These are phyloP conservation scores for Canis aureus DNA, from an alignment of 2,113 vertebrate genomes.

Conservation along the genomic window DNA sequence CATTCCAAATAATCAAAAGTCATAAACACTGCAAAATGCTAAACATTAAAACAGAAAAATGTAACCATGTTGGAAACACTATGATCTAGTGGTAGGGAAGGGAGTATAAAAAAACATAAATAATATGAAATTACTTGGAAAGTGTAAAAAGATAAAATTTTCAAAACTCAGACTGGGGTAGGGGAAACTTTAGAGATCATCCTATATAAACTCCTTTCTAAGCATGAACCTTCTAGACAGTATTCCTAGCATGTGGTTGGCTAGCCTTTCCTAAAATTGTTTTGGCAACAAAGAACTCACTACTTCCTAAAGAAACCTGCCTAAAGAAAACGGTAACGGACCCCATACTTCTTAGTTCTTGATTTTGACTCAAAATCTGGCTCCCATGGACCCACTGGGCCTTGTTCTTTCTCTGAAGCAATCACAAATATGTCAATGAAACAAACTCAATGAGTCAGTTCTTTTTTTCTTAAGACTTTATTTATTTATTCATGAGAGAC, in stretches of 20 bases:
- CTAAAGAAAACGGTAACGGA: not conserved
- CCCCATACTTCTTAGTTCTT: not conserved
- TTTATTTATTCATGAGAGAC: no score
- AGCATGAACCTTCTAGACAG: not conserved
- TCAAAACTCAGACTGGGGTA: not conserved
- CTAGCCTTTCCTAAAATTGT: not conserved
- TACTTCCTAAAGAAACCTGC: not conserved
- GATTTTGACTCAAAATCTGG: not conserved
- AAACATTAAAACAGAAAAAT: not conserved
- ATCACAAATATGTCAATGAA: not conserved
- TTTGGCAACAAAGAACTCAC: not conserved
- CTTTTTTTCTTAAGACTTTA: not conserved
- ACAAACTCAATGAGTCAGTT: not conserved
- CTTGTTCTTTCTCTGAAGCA: not conserved
- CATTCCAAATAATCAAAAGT: not conserved
- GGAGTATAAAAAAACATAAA: not conserved
- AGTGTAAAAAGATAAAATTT: not conserved
- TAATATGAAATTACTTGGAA: not conserved
- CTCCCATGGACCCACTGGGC: not conserved
- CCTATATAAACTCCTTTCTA: not conserved
- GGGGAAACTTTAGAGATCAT: not conserved
- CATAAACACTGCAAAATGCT: not conserved
- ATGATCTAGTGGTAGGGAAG: not conserved
- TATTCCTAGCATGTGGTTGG: not conserved
- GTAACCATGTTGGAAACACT: not conserved